Percentiles rank a stretch among this genome's conserved stretches.
Evolutionary conservation across 2,113 vertebrate genomes (phyloP).

Genomic region (Xiphophorus maculatus): DNA sequence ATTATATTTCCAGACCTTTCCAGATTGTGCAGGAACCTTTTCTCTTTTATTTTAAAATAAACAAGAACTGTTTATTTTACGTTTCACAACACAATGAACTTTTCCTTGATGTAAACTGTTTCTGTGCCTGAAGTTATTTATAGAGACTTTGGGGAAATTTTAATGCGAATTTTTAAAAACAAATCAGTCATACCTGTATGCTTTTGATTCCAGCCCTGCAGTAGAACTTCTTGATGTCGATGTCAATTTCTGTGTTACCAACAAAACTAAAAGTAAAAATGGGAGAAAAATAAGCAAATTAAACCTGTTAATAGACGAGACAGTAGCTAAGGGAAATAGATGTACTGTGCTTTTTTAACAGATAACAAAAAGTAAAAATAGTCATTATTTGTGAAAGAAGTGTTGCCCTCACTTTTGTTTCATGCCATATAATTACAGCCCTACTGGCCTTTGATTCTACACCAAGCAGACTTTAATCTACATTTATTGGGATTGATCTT

Average conservation of each 20-base stretch:
- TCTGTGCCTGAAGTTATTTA: neutral
- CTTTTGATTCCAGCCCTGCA: slow-evolving; percentile 97
- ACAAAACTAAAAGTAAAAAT: slow-evolving; percentile 85
- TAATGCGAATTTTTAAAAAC: neutral
- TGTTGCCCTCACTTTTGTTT: neutral
- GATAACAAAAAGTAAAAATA: neutral
- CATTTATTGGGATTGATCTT: neutral
- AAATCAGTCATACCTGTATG: slow-evolving; percentile 87
- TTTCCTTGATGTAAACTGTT: neutral
- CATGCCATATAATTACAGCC: neutral
- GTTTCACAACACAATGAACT: neutral
- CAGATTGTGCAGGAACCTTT: no score
- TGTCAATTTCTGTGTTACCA: slow-evolving; percentile 93
- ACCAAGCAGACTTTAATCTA: neutral
- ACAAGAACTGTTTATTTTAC: neutral
- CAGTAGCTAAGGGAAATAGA: neutral
- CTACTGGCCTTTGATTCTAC: neutral
- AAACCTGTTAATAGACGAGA: accelerated
- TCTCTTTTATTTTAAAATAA: no score
- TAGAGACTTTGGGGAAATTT: no score
- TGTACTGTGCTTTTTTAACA: neutral
- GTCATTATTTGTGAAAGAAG: neutral
- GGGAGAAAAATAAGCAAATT: neutral
- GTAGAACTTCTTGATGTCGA: slow-evolving; percentile 96
- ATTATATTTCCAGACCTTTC: neutral